A percentile compares a stretch with the other conserved stretches of the same genome.
Conservation (phyloP, 2,888 invertebrate species). For the Colostygia pectinataria region DNA sequence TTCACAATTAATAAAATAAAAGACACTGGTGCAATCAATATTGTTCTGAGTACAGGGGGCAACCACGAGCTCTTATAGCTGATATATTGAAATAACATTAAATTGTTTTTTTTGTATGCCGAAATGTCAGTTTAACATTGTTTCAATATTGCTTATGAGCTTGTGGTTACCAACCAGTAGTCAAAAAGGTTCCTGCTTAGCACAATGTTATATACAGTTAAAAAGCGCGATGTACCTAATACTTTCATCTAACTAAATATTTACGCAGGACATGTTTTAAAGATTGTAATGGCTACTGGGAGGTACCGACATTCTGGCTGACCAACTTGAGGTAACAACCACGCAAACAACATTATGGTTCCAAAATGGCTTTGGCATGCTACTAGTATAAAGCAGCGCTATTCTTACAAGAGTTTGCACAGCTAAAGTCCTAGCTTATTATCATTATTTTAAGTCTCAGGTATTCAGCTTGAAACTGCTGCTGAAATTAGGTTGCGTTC, state of each 20-base stretch:
- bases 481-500: constrained; percentile 37
- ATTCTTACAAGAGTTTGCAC: not conserved
- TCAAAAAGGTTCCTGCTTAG: too few relatives aligned
- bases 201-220: too few relatives aligned
- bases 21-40: too few relatives aligned
- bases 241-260: not conserved
- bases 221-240: too few relatives aligned
- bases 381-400: not conserved
- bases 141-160: too few relatives aligned
- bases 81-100: too few relatives aligned
- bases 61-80: too few relatives aligned
- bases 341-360: constrained; percentile 4
- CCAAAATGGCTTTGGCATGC: not conserved
- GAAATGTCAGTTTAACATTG: too few relatives aligned
- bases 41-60: too few relatives aligned
- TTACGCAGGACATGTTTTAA: not conserved
- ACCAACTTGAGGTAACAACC: constrained; percentile 5
- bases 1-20: too few relatives aligned
- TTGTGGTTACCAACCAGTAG: too few relatives aligned
- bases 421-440: not conserved
- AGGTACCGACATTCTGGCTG: constrained; percentile 1
- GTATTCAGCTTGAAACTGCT: constrained; percentile 6
- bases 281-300: not conserved
- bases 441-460: not conserved
- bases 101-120: too few relatives aligned